Evolutionary conservation across 2,888 invertebrate species (phyloP).

Genomic region (Portevinia maculata): DNA sequence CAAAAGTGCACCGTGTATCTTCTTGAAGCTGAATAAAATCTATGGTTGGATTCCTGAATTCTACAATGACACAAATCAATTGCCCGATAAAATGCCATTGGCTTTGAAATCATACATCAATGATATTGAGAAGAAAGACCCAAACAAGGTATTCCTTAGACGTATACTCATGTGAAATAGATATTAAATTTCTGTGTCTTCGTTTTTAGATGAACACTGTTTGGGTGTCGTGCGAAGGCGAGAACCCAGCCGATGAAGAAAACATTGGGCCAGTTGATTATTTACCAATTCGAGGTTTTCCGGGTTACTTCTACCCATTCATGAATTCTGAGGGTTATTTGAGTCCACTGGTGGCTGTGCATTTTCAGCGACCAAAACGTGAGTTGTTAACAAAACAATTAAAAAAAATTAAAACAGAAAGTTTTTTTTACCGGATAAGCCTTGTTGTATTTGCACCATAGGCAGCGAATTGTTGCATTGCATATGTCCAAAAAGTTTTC

Average conservation of each 20-base stretch:
- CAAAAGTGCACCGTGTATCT: constrained; percentile 95
- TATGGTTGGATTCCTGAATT: constrained; percentile 94
- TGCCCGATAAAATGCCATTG: constrained; percentile 90
- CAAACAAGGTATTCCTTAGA: constrained; percentile 79
- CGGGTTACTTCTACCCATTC: constrained; percentile 95
- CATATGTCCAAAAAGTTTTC: no score
- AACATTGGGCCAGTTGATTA: constrained; percentile 94
- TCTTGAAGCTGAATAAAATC: constrained; percentile 97
- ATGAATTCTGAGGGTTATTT: constrained; percentile 93
- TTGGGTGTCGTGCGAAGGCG: constrained; percentile 97
- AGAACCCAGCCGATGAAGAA: constrained; percentile 95
- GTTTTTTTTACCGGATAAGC: no score
- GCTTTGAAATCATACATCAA: constrained; percentile 88
- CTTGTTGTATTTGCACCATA: no score
- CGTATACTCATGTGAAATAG: background rate
- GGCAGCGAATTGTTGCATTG: no score
- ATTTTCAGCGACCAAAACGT: constrained; percentile 92
- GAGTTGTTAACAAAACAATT: constrained; percentile 82
- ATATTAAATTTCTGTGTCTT: constrained; percentile 50
- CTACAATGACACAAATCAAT: constrained; percentile 88
- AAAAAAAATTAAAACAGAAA: background rate
- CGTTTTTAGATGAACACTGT: constrained; percentile 89
- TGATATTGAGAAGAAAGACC: constrained; percentile 82
- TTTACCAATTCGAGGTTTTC: constrained; percentile 91
- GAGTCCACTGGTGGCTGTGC: constrained; percentile 94